Evolutionary conservation across 1,140 invertebrate species (phyloP), one percentile per base, ranked within the genome.

Genomic region (Trissolcus basalis): DNA sequence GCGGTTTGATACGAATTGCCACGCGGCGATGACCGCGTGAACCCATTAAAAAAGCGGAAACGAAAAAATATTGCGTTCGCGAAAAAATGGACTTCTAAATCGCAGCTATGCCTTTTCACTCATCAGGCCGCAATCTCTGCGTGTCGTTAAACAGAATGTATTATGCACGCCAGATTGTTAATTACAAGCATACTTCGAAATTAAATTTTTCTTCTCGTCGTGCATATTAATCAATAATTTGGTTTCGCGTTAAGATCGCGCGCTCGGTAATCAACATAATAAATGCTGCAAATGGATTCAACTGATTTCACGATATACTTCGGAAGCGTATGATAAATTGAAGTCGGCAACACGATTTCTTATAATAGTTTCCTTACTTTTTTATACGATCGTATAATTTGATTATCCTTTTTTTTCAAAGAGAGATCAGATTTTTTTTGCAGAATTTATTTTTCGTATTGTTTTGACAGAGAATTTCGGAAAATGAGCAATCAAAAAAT

Each of bases 221-320:
- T 13, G 12, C 6, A 14, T 63, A 61, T 61, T 71, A 71, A 71
- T 71, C 68, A 56, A 56, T 49, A 45, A 63, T 63, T 71, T 71
- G 56, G 43, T 71, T 63, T 71, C 47, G 36, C 39, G 50, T 63
- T 63, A 56, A 55, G 43, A 8, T 12, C 15, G 14, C 11, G 39
- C 51, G 27, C 12, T 27, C 19, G 39, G 58, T 39, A 56, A 71
- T 71, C 45, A 45, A 63, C 56, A 45, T 63, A 33, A 51, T 71
- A 71, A 71, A 70, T 61, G 56, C 15, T 39, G 54, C 19, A 35
- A 54, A 61, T 61, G 19, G 19, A 27, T 27, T 27, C 19, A 27
- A 27, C 2, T 27, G 19, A 27, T 27, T 27, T 27, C 19, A 27
- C 19, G 19, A 27, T 27, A 27, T 27, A 27, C 19, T 27, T 27